Base-by-base conservation (phyloP, 1,140 invertebrate species). In the Asobara japonica region DNA sequence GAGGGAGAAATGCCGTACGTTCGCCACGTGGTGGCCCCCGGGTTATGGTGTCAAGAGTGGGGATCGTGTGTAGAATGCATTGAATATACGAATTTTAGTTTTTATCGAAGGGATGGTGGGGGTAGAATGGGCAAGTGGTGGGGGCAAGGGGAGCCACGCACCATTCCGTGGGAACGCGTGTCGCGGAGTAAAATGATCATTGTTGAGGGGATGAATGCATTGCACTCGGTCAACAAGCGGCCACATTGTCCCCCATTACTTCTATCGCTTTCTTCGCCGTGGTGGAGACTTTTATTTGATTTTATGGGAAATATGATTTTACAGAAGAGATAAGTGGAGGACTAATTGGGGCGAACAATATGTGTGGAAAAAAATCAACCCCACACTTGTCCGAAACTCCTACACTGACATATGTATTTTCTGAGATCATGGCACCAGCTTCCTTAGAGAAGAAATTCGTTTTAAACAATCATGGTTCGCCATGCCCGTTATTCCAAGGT, bases 91-190 rank as follows among this genome's bases (percentile, higher is more conserved):
- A 48, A 22, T 20, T 27, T 33, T 29, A 20, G 22, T 25, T 5
- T 30, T 18, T 36, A 10, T 38, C 31, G 18, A 7, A 66, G 30
- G 18, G 31, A 2, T 33, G 20, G 29, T 30, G 41, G 64, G 67
- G 22, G 36, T 33, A 45, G 2, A 1, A 71, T 13, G 31, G 38
- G 18, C 31, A 2, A 38, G 2, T 65, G 62, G 51, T 16, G 41
- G 16, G 36, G 56, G 20, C 25, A 65, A 65, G 69, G 65, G 56
- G 69, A 51, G 69, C 65, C 62, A 29, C 64, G 77, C 76, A 72
- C 80, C 79, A 82, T 80, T 85, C 83, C 85, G 85, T 86, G 85
- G 85, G 85, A 86, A 86, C 82, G 81, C 79, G 75, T 81, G 77
- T 82, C 80, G 81, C 79, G 78, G 72, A 68, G 38, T 51, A 27